Conservation (phyloP, 1,140 invertebrate species). For the Condylostylus longicornis region DNA sequence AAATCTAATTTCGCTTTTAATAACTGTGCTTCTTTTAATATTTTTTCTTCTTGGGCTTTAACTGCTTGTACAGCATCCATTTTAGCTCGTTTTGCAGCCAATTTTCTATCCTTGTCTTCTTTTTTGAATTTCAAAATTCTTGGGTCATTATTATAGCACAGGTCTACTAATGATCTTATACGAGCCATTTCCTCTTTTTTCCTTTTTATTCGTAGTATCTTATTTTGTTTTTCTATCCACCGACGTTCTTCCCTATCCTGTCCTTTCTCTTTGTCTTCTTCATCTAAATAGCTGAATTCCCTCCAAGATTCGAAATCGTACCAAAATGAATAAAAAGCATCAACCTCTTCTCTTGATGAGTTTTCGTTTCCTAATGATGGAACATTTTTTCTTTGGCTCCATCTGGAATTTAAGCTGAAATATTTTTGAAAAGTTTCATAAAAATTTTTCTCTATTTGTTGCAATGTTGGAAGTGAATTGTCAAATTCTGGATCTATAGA, state of each 20-base stretch:
- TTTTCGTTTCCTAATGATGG: constrained; percentile 68
- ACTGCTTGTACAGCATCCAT: constrained; percentile 74
- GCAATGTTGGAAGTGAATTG: constrained; percentile 64
- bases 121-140: constrained; percentile 83
- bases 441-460: constrained; percentile 69
- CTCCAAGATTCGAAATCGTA: constrained; percentile 98
- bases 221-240: constrained; percentile 97
- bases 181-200: constrained; percentile 95
- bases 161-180: constrained; percentile 78
- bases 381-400: constrained; percentile 80
- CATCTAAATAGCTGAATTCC: constrained; percentile 97
- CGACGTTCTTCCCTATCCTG: constrained; percentile 87
- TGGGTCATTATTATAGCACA: constrained; percentile 87
- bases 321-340: constrained; percentile 83
- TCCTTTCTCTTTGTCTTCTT: constrained; percentile 96
- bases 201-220: constrained; percentile 70
- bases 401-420: constrained; percentile 79
- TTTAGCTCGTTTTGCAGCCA: constrained; percentile 75
- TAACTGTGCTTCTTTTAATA: constrained; percentile 50
- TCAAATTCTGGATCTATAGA: constrained; percentile 92
- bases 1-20: constrained; percentile 73
- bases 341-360: constrained; percentile 55
- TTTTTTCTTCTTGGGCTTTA: constrained; percentile 66
- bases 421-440: constrained; percentile 60
- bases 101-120: constrained; percentile 83